These are phyloP conservation scores for Phragmatobia fuliginosa DNA, from an alignment of 2,888 invertebrate genomes.

Conservation along the genomic window DNA sequence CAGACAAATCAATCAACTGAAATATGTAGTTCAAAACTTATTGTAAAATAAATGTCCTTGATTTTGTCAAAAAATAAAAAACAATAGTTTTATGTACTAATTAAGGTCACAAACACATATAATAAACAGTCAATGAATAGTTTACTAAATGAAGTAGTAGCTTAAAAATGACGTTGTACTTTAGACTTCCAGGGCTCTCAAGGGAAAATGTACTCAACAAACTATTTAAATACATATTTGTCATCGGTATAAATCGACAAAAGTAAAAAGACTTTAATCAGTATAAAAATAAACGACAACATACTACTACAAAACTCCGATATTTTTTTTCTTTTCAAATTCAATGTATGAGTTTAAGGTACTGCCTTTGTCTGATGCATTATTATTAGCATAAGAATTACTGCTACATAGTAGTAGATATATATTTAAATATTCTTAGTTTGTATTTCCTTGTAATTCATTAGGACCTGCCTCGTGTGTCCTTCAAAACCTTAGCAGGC, in stretches of 20 bases:
- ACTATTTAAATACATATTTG: no score
- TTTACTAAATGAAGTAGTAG: no score
- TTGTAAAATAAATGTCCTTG: background rate
- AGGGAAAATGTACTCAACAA: background rate
- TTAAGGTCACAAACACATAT: no score
- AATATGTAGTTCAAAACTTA: background rate
- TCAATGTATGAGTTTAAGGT: no score
- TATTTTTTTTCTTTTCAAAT: background rate
- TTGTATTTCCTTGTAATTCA: conserved; percentile 16
- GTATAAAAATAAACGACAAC: conserved; percentile 8
- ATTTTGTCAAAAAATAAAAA: no score
- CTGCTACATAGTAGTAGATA: no score
- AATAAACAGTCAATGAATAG: no score
- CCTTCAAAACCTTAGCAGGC: conserved; percentile 30
- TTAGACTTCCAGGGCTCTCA: no score
- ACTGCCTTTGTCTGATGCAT: no score
- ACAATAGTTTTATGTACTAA: no score
- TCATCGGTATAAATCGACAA: background rate
- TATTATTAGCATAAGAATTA: no score
- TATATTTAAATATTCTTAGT: background rate
- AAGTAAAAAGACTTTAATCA: background rate
- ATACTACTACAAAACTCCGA: conserved; percentile 8
- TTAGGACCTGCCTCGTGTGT: conserved; percentile 18
- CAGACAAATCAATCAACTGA: background rate
- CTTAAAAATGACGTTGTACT: no score